Conservation (phyloP, 1,140 invertebrate species). For the Brachionus angularis region DNA sequence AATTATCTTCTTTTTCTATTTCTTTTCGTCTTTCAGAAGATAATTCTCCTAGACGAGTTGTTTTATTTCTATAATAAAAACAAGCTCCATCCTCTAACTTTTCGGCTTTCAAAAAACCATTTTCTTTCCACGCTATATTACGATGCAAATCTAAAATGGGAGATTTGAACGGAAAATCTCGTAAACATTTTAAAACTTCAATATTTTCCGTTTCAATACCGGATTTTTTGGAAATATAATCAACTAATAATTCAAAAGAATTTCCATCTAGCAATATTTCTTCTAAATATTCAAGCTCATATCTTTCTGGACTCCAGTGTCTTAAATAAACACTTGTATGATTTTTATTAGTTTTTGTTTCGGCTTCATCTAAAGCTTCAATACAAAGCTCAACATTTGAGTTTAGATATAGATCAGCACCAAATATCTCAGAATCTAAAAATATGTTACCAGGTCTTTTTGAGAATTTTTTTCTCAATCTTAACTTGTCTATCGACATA, state of each 20-base stretch:
- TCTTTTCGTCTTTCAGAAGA: background rate
- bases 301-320: slow-evolving; percentile 28
- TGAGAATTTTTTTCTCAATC: slow-evolving; percentile 23
- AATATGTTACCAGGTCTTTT: slow-evolving; percentile 29
- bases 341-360: background rate
- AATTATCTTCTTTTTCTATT: slow-evolving; percentile 31
- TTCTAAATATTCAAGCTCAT: slow-evolving; percentile 7
- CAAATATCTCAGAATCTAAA: slow-evolving; percentile 11
- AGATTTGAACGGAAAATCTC: slow-evolving; percentile 22
- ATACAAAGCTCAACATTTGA: slow-evolving; percentile 7
- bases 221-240: slow-evolving; percentile 6
- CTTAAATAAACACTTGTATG: slow-evolving; percentile 14
- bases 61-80: slow-evolving; percentile 33
- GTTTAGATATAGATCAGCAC: slow-evolving; percentile 29
- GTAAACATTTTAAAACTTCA: slow-evolving; percentile 1
- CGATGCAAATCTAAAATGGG: slow-evolving; percentile 14
- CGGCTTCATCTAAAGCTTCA: slow-evolving; percentile 4
- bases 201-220: slow-evolving; percentile 13
- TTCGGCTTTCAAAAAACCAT: background rate
- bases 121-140: slow-evolving; percentile 15
- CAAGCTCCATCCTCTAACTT: slow-evolving; percentile 33
- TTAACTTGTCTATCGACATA: background rate
- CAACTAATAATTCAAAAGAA: background rate
- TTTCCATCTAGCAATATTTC: background rate
- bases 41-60: slow-evolving; percentile 5